A percentile compares a stretch with the other conserved stretches of the same genome.
Evolutionary conservation across 2,113 vertebrate species (phyloP).

Genomic region (Tiliqua scincoides): DNA sequence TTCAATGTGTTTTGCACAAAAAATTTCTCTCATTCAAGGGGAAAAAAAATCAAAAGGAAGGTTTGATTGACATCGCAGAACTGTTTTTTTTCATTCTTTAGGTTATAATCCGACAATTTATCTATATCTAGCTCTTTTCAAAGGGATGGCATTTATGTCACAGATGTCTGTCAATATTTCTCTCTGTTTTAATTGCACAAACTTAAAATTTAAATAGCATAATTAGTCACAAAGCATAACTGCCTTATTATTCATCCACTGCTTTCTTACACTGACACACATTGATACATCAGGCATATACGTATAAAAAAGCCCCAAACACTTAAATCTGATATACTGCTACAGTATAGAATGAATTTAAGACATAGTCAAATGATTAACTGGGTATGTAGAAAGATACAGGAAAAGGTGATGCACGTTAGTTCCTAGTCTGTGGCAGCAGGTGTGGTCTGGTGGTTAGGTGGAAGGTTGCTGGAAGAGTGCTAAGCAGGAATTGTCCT

Average conservation of each 20-base stretch:
- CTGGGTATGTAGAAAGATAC: not conserved
- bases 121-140: constrained; percentile 79
- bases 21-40: constrained; percentile 6
- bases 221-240: constrained; percentile 21
- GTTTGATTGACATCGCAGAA: constrained; percentile 71
- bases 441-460: too few species aligned
- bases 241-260: constrained; percentile 2
- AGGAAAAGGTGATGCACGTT: not conserved
- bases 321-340: not conserved
- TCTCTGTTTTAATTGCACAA: constrained; percentile 27
- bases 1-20: constrained; percentile 67
- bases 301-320: not conserved
- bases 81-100: constrained; percentile 60
- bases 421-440: too few species aligned
- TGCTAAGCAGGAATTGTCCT: too few species aligned
- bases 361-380: not conserved
- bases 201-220: constrained; percentile 23
- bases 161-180: constrained; percentile 30
- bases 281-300: not conserved
- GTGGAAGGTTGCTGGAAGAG: too few species aligned
- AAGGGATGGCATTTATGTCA: constrained; percentile 71
- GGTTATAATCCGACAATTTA: constrained; percentile 82
- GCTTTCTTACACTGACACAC: not conserved
- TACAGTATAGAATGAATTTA: not conserved
- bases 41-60: constrained; percentile 30